These are phyloP conservation scores for Eubasilissa regina DNA, from an alignment of 1,140 invertebrate genomes.

Conservation along the genomic window DNA sequence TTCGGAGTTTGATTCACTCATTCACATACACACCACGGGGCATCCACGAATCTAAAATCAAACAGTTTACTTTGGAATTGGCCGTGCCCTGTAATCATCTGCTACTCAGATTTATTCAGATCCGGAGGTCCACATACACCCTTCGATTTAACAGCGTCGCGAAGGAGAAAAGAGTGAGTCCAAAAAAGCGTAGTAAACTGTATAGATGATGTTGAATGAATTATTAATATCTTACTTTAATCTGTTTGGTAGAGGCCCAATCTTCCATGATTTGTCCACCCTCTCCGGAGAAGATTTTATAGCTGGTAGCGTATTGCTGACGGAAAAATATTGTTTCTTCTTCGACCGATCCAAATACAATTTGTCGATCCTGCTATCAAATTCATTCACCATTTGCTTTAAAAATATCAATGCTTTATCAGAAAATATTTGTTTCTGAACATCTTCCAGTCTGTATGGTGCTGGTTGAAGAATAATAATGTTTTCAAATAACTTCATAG, in stretches of 20 bases:
- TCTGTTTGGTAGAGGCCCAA: constrained; percentile 71
- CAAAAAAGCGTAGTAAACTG: background rate
- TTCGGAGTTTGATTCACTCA: too few species aligned
- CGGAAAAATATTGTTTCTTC: constrained; percentile 62
- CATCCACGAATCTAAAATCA: too few species aligned
- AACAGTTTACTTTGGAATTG: too few species aligned
- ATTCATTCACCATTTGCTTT: constrained; percentile 66
- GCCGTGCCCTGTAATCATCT: too few species aligned
- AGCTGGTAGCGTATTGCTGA: constrained; percentile 54
- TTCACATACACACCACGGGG: too few species aligned
- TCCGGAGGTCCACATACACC: too few species aligned
- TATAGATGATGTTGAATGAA: background rate
- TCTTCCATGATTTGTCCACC: constrained; percentile 71
- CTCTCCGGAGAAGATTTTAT: constrained; percentile 65
- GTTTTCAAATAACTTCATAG: background rate
- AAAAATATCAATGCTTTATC: constrained; percentile 68
- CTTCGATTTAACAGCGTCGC: too few species aligned
- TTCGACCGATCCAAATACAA: constrained; percentile 66
- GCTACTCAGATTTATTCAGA: too few species aligned
- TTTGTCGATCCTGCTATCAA: constrained; percentile 68
- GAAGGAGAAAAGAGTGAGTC: background rate
- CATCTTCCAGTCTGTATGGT: constrained; percentile 69
- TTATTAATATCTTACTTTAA: constrained; percentile 64
- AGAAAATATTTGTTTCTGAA: constrained; percentile 69
- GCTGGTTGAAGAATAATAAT: constrained; percentile 67